Conservation (phyloP, 2,113 vertebrate species). For the Ahaetulla prasina region DNA sequence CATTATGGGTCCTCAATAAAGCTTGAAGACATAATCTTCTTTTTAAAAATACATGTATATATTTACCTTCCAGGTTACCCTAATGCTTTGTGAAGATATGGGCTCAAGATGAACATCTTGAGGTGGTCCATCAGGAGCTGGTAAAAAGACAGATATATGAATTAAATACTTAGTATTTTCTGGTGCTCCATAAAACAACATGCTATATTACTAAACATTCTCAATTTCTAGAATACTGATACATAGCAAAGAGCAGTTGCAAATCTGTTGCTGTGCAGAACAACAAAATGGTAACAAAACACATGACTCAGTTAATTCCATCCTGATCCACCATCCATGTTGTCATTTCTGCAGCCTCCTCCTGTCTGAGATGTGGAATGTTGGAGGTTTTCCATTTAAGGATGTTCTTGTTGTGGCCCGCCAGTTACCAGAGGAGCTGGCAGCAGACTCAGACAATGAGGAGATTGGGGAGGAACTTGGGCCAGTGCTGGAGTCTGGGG, state of each 20-base stretch:
- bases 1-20: background rate
- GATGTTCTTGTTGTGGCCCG: too few species aligned
- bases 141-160: conserved; percentile 44
- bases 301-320: background rate
- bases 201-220: background rate
- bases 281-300: background rate
- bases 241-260: background rate
- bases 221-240: background rate
- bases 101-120: conserved; percentile 93
- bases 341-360: background rate
- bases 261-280: background rate
- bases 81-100: conserved; percentile 95
- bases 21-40: background rate
- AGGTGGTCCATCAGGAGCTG: conserved; percentile 95
- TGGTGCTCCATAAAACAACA: background rate
- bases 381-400: background rate
- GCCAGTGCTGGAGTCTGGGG: too few species aligned
- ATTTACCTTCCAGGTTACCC: conserved; percentile 97
- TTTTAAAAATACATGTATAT: background rate
- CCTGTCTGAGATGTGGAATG: background rate
- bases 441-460: too few species aligned
- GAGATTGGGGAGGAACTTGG: too few species aligned
- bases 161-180: conserved; percentile 15
- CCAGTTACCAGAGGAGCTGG: too few species aligned
- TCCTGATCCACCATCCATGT: background rate